A percentile compares a stretch with the other conserved stretches of the same genome.
Conservation (phyloP, 2,113 vertebrate genomes). For the Macrotus californicus region DNA sequence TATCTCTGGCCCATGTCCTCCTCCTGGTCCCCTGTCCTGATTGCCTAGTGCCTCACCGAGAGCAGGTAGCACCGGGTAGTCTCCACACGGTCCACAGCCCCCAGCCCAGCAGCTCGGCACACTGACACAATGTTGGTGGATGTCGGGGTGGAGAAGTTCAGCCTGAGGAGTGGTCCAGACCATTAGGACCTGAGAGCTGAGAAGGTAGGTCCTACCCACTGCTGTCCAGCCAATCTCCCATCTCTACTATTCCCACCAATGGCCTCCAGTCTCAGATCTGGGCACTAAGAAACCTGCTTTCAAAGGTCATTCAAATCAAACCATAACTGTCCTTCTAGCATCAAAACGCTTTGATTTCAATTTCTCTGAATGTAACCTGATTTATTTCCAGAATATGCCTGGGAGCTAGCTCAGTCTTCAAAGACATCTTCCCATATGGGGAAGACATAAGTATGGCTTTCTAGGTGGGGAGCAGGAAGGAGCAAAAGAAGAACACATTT, state of each 20-base stretch:
- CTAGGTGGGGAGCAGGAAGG: neutral
- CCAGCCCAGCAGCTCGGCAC: slow-evolving; percentile 84
- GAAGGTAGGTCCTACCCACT: neutral
- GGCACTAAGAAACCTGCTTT: neutral
- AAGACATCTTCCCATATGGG: neutral
- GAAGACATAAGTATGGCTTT: neutral
- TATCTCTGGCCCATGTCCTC: neutral
- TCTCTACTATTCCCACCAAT: neutral
- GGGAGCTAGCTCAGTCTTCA: neutral
- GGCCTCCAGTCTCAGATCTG: neutral
- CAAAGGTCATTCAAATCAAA: neutral
- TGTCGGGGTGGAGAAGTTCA: slow-evolving; percentile 91
- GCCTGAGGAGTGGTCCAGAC: slow-evolving; percentile 68
- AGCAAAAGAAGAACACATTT: neutral
- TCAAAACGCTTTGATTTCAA: neutral
- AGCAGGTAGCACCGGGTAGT: slow-evolving; percentile 86
- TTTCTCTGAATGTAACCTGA: neutral
- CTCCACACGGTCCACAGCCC: slow-evolving; percentile 84
- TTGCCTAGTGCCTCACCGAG: slow-evolving; percentile 76
- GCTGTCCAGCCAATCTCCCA: neutral
- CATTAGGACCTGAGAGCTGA: neutral
- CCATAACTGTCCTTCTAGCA: neutral
- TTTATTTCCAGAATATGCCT: neutral
- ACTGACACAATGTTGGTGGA: slow-evolving; percentile 92
- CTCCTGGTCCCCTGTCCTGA: no score